Percentiles rank a stretch among this genome's conserved stretches.
These are phyloP conservation scores for Stictonetta naevosa DNA, from an alignment of 2,113 vertebrate species.

Conservation along the genomic window DNA sequence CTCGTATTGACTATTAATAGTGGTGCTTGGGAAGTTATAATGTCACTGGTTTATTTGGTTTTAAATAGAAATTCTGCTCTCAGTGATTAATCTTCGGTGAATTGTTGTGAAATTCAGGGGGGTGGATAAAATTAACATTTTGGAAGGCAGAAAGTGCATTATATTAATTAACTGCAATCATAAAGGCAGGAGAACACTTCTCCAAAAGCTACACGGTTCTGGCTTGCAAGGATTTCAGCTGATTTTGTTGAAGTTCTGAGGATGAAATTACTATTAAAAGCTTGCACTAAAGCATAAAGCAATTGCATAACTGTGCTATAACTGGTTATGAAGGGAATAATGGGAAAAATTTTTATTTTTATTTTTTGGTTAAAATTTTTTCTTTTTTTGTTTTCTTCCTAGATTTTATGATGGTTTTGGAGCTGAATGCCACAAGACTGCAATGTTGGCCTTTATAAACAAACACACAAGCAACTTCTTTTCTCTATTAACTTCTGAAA, in stretches of 20 bases:
- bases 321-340: not conserved
- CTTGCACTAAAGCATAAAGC: not conserved
- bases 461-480: not conserved
- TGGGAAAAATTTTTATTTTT: too few relatives aligned
- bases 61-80: not conserved
- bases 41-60: not conserved
- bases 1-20: accelerated
- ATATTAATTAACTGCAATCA: conserved; percentile 42
- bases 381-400: not conserved
- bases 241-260: conserved; percentile 37
- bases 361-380: not conserved
- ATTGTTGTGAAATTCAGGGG: not conserved
- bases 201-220: not conserved
- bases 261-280: not conserved
- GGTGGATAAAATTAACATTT: conserved; percentile 12
- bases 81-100: not conserved
- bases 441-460: not conserved
- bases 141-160: conserved; percentile 12
- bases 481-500: not conserved
- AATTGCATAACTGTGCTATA: not conserved
- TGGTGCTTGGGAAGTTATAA: not conserved
- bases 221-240: conserved; percentile 42
- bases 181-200: not conserved
- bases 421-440: not conserved
- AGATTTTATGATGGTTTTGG: not conserved